Evolutionary conservation across 2,113 vertebrate species (phyloP).

Genomic region (Chionomys nivalis): DNA sequence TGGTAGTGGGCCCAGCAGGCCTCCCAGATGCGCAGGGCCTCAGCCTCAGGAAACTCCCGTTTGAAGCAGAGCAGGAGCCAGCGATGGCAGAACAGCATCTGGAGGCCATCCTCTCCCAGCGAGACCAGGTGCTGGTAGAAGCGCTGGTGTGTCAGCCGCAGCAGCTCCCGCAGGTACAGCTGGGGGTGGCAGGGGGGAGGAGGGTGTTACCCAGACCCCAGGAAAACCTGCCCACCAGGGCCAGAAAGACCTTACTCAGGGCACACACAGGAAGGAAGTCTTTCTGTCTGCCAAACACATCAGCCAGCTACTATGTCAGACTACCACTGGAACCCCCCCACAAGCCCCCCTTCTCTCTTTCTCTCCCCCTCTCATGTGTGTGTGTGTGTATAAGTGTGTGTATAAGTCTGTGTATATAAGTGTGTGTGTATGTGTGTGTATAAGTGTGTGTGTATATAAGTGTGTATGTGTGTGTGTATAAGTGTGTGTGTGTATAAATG

Average conservation of each 20-base stretch:
- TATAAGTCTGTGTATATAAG: too few relatives aligned
- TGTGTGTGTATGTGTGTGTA: neutral
- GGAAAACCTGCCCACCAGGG: rapidly evolving
- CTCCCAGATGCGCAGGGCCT: conserved; percentile 98
- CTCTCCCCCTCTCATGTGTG: neutral
- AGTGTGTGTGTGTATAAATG: neutral
- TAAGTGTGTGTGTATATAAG: too few relatives aligned
- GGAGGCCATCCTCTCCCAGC: conserved; percentile 96
- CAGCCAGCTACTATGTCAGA: neutral
- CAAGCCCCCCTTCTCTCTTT: neutral
- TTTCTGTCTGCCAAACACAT: rapidly evolving
- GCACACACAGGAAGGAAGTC: rapidly evolving
- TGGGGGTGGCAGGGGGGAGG: neutral
- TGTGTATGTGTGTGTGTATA: neutral
- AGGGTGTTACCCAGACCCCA: rapidly evolving
- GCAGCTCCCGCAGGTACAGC: conserved; percentile 95
- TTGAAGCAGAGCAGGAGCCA: conserved; percentile 99
- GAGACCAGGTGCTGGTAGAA: conserved; percentile 95
- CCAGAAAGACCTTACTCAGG: rapidly evolving
- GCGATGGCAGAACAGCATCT: conserved; percentile 98
- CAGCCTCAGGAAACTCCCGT: conserved; percentile 95
- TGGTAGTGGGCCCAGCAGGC: conserved; percentile 99
- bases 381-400: neutral
- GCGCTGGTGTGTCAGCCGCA: conserved; percentile 91
- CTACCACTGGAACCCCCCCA: neutral